Percentiles rank a stretch among this genome's conserved stretches.
These are phyloP conservation scores for Thalassaphorura encarpata DNA, from an alignment of 1,140 invertebrate genomes.

Conservation along the genomic window DNA sequence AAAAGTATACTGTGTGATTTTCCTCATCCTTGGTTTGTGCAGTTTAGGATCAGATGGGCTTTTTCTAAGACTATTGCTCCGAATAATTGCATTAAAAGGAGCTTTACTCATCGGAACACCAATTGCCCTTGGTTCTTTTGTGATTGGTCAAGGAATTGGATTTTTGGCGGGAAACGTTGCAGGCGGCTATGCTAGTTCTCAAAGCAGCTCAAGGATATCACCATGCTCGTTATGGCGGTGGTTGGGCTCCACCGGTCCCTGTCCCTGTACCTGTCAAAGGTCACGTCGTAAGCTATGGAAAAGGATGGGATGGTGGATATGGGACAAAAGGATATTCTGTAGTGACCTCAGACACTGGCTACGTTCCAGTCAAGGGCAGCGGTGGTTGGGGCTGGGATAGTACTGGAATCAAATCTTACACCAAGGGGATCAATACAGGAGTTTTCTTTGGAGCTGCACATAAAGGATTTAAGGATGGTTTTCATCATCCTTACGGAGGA, in stretches of 20 bases:
- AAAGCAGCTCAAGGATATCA: constrained; percentile 1
- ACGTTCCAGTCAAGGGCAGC: too few relatives aligned
- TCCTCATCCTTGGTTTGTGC: background rate
- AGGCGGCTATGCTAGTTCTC: constrained; percentile 20
- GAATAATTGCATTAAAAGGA: constrained; percentile 27
- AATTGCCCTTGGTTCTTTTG: constrained; percentile 23
- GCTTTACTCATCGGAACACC: constrained; percentile 28
- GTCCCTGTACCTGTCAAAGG: background rate
- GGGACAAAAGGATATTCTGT: too few relatives aligned
- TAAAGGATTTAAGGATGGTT: background rate
- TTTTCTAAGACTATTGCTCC: constrained; percentile 18
- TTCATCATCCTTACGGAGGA: background rate
- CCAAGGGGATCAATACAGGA: too few relatives aligned
- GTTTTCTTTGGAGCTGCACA: background rate
- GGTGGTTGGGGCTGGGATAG: too few relatives aligned
- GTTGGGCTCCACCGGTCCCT: background rate
- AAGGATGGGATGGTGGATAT: too few relatives aligned
- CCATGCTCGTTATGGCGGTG: constrained; percentile 3
- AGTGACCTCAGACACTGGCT: too few relatives aligned
- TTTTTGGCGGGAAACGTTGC: constrained; percentile 29
- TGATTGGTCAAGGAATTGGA: constrained; percentile 31
- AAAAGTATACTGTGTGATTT: too few relatives aligned
- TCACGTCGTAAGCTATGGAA: background rate
- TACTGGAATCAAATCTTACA: too few relatives aligned
- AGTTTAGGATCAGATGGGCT: constrained; percentile 1